Conservation (phyloP, 2,888 invertebrate species). For the Lottia gigantea region DNA sequence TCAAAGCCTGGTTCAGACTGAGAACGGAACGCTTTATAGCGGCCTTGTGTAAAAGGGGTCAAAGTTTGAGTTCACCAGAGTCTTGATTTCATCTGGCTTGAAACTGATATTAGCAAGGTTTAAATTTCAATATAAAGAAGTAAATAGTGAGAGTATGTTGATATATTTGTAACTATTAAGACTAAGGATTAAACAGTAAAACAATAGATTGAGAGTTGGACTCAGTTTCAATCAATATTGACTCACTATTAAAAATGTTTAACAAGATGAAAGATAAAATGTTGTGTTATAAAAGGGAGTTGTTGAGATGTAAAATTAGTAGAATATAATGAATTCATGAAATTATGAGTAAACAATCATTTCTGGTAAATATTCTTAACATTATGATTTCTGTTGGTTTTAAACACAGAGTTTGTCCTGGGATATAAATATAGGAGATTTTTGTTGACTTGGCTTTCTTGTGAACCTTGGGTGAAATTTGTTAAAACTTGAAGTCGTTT, state of each 20-base stretch:
- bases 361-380: background rate
- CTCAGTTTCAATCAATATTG: conserved; percentile 7
- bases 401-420: background rate
- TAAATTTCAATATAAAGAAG: too few relatives aligned
- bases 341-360: conserved; percentile 1
- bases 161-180: too few relatives aligned
- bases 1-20: too few relatives aligned
- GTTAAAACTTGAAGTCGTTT: conserved; percentile 10
- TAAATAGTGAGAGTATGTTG: too few relatives aligned
- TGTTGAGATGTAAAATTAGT: conserved; percentile 7
- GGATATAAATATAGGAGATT: conserved; percentile 8
- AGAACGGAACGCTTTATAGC: too few relatives aligned
- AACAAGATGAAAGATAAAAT: conserved; percentile 2
- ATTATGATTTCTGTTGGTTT: conserved; percentile 9
- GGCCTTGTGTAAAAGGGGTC: too few relatives aligned
- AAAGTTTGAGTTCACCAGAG: too few relatives aligned
- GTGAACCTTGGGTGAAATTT: conserved; percentile 4
- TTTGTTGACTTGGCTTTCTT: background rate
- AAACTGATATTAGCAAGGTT: too few relatives aligned
- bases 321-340: conserved; percentile 9
- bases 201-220: too few relatives aligned
- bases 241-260: conserved; percentile 8
- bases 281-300: background rate
- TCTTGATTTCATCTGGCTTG: too few relatives aligned
- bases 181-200: too few relatives aligned